Base-by-base conservation (phyloP, 1,140 invertebrate genomes). In the Phthorimaea operculella region DNA sequence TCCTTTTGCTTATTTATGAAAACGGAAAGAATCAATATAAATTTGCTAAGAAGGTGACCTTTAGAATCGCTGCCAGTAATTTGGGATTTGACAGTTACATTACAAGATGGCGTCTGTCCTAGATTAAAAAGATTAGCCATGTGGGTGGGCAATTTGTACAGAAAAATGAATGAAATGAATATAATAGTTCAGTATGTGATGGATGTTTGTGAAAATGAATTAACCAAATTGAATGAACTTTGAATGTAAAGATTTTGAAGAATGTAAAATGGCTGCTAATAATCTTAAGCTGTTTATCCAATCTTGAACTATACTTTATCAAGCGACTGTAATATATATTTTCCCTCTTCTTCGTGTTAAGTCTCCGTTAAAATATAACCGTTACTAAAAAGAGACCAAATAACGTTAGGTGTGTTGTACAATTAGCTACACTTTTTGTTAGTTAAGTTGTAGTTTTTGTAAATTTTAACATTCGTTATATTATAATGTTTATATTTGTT, bases 341-440 rank as follows among this genome's bases (percentile, higher is more conserved):
- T 16, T 47, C 15, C 9, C 15, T 15, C 4, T 45, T 45, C 8
- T n/a, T 16, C 15, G 44, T 47, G 15, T 42, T 47, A 47, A 47
- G 56, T 64, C 62, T 70, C 57, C 63, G 65, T 71, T 71, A 36
- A 65, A 65, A 63, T 64, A 55, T 71, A 70, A 79, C 72, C 70
- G 70, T 83, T 81, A 78, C 72, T 79, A 79, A 81, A 83, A 82
- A 76, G 78, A 84, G 81, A 84, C 81, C 81, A 84, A 84, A 84
- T 84, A 84, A 79, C 76, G 70, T 76, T 81, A 84, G 78, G 72
- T 84, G 79, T 62, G 67, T 77, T 75, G 55, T 74, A 72, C 67
- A 70, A 70, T 70, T 68, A 76, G 68, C 66, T 62, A 78, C 66
- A 74, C 62, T 73, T 76, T 58, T 63, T 67, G 68, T 76, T 70